A percentile compares a stretch with the other conserved stretches of the same genome.
phyloP scores from a whole-genome alignment of 2,113 vertebrate species.

The Aegotheles bennettii region DNA sequence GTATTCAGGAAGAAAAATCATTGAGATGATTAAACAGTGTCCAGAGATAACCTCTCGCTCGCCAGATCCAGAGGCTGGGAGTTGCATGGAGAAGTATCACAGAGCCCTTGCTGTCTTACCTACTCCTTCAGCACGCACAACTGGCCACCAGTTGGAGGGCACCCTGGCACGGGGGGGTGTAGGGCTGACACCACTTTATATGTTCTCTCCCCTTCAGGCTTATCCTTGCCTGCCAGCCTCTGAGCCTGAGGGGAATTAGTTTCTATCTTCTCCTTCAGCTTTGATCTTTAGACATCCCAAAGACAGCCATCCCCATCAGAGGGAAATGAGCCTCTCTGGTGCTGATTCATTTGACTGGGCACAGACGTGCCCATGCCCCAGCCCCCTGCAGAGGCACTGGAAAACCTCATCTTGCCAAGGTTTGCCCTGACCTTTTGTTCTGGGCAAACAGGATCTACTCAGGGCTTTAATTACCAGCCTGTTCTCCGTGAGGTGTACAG shows the following conservation, averaged over 20 bases:
- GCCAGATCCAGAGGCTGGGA: not conserved
- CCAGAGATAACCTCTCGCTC: not conserved
- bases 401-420: slow-evolving; percentile 2
- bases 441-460: not conserved
- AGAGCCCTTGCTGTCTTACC: not conserved
- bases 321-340: not conserved
- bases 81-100: not conserved
- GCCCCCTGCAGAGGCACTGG: not conserved
- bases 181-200: not conserved
- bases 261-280: not conserved
- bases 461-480: not conserved
- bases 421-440: slow-evolving; percentile 40
- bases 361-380: not conserved
- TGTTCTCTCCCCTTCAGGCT: not conserved
- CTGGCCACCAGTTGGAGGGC: not conserved
- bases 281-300: not conserved
- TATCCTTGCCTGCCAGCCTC: not conserved
- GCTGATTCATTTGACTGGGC: not conserved
- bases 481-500: not conserved
- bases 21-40: not conserved
- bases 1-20: not conserved
- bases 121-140: not conserved
- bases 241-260: not conserved
- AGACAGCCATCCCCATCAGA: not conserved
- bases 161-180: fast-evolving